These are phyloP conservation scores for Pelochelys cantorii DNA, from an alignment of 2,797 vertebrate genomes.

Conservation along the genomic window DNA sequence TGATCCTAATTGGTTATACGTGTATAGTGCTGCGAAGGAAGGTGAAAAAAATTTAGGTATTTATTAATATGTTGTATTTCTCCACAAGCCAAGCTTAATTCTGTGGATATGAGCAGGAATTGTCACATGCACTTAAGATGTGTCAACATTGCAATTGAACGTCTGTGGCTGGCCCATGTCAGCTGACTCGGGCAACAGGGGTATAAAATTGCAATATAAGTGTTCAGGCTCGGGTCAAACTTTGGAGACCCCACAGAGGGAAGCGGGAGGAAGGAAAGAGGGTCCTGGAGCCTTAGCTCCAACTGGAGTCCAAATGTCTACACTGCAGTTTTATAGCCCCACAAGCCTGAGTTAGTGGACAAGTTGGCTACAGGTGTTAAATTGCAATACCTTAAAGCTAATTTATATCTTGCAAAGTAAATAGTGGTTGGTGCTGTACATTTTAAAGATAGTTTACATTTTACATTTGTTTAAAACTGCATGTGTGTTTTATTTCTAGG, in stretches of 20 bases:
- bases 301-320: background rate
- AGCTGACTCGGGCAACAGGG: background rate
- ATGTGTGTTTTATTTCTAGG: conserved; percentile 70
- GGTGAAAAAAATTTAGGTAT: background rate
- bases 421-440: background rate
- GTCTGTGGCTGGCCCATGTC: background rate
- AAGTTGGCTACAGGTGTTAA: background rate
- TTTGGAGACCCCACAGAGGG: background rate
- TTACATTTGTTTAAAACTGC: background rate
- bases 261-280: background rate
- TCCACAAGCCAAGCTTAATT: background rate
- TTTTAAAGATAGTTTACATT: too few relatives aligned
- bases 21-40: background rate
- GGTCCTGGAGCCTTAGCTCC: background rate
- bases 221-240: background rate
- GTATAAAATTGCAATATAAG: background rate
- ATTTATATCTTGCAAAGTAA: background rate
- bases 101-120: background rate
- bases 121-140: background rate
- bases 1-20: background rate
- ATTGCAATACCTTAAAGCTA: background rate
- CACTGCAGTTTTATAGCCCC: background rate
- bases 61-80: background rate
- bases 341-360: background rate
- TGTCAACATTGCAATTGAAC: background rate